phyloP scores from a whole-genome alignment of 2,797 vertebrate genomes.

The Avahi laniger region DNA sequence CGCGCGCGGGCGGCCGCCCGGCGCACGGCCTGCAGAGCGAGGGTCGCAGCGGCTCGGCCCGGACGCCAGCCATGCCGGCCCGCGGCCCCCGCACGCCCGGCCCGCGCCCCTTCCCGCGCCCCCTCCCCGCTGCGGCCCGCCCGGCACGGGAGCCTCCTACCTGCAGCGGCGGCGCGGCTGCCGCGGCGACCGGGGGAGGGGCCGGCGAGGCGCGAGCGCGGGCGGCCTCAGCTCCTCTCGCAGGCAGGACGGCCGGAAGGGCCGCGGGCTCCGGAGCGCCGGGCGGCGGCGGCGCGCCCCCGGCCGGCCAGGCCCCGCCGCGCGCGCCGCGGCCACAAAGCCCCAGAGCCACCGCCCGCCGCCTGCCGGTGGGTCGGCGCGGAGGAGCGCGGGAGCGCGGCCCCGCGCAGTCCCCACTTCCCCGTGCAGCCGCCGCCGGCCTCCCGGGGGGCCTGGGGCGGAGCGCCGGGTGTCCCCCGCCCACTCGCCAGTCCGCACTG shows the following conservation, averaged over 20 bases:
- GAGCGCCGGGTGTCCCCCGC: neutral
- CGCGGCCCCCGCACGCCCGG: neutral
- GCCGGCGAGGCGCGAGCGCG: slow-evolving; percentile 2
- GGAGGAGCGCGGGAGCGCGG: slow-evolving; percentile 62
- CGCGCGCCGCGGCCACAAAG: slow-evolving; percentile 76
- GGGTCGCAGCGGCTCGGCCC: slow-evolving; percentile 18
- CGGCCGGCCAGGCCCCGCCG: slow-evolving; percentile 72
- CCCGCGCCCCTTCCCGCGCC: neutral
- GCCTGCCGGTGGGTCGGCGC: slow-evolving; percentile 41
- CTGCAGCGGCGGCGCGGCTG: slow-evolving; percentile 70
- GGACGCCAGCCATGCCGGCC: slow-evolving; percentile 28
- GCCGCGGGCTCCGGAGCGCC: slow-evolving; percentile 72
- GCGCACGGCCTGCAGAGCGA: slow-evolving; percentile 19
- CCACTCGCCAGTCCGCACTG: rapidly evolving
- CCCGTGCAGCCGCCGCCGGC: slow-evolving; percentile 2
- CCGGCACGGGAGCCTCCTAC: slow-evolving; percentile 51
- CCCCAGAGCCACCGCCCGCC: slow-evolving; percentile 47
- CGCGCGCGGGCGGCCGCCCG: neutral
- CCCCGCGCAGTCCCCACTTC: slow-evolving; percentile 51
- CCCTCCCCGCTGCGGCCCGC: neutral
- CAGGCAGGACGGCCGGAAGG: slow-evolving; percentile 49
- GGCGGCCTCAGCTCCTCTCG: slow-evolving; percentile 7
- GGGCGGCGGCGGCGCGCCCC: slow-evolving; percentile 70
- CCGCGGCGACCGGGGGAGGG: slow-evolving; percentile 44
- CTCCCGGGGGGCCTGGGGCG: slow-evolving; percentile 29